Conservation (phyloP, 2,888 invertebrate genomes). For the Alsophila aescularia region DNA sequence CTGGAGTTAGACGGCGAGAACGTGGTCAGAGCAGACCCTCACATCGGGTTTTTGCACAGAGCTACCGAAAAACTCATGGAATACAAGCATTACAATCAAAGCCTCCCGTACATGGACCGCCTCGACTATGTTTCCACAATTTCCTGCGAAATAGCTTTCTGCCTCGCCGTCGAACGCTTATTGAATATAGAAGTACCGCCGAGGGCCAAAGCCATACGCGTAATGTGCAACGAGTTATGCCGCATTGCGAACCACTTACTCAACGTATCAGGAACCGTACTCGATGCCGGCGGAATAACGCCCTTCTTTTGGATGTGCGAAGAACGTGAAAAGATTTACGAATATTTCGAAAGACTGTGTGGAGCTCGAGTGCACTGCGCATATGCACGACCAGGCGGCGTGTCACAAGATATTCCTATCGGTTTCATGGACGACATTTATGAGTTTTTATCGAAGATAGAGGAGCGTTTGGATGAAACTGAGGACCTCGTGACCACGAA, state of each 20-base stretch:
- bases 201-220: constrained; percentile 92
- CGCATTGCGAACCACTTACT: constrained; percentile 92
- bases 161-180: constrained; percentile 92
- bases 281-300: constrained; percentile 94
- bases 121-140: constrained; percentile 94
- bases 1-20: constrained; percentile 93
- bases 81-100: constrained; percentile 93
- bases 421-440: constrained; percentile 92
- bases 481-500: constrained; percentile 92
- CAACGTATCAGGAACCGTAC: constrained; percentile 88
- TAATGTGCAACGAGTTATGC: constrained; percentile 89
- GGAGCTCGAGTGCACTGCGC: constrained; percentile 94
- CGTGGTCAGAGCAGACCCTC: constrained; percentile 91
- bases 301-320: constrained; percentile 97
- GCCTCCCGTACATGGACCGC: constrained; percentile 93
- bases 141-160: constrained; percentile 91
- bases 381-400: constrained; percentile 93
- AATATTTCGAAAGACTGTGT: constrained; percentile 92
- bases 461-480: constrained; percentile 91
- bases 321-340: constrained; percentile 94
- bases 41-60: constrained; percentile 93
- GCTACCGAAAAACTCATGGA: constrained; percentile 96
- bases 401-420: constrained; percentile 81
- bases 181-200: constrained; percentile 90
- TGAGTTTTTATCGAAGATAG: constrained; percentile 87